Base-by-base conservation (phyloP, 2,888 invertebrate species). In the Lepidonotus clava region DNA sequence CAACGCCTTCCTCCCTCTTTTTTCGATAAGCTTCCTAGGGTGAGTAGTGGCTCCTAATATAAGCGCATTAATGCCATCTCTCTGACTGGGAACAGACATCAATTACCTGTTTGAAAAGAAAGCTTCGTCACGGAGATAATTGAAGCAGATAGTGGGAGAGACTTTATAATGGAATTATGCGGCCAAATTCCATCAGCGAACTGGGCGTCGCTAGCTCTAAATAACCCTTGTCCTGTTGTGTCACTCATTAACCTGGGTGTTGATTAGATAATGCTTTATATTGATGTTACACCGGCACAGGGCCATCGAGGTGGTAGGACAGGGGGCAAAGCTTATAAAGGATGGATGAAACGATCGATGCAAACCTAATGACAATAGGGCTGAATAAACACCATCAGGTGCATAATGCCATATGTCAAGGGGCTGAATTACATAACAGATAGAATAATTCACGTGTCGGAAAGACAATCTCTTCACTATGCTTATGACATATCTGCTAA, bases 191-290 rank as follows among this genome's bases (percentile, higher is more conserved):
- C 61, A 61, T 61, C 28, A 61, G 61, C 61, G 61, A 32, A 28
- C 61, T 28, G 61, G 24, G 61, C 28, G 61, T n/a, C n/a, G n/a
- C n/a, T n/a, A n/a, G n/a, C n/a, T n/a, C 61, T 61, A 61, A 61
- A 32, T 61, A 61, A 61, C 61, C 46, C 61, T 61, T 61, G 61
- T 28, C 56, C n/a, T 24, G 61, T 61, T 61, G 28, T 24, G 61
- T 61, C 61, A 61, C 61, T 61, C 28, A 61, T 61, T 61, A 61
- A 61, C 61, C 61, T 18, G 2, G 2, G 24, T 61, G 61, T 61
- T 61, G 61, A 61, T 61, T 61, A 61, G 61, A 61, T 61, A 61
- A 61, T 61, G 61, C 61, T 32, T 61, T 32, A 61, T 28, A 61
- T 61, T 61, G 28, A 61, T 61, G 61, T 28, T 61, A 61, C 61